Base-by-base conservation (phyloP, 2,797 vertebrate species). In the Hemitrygon akajei region DNA sequence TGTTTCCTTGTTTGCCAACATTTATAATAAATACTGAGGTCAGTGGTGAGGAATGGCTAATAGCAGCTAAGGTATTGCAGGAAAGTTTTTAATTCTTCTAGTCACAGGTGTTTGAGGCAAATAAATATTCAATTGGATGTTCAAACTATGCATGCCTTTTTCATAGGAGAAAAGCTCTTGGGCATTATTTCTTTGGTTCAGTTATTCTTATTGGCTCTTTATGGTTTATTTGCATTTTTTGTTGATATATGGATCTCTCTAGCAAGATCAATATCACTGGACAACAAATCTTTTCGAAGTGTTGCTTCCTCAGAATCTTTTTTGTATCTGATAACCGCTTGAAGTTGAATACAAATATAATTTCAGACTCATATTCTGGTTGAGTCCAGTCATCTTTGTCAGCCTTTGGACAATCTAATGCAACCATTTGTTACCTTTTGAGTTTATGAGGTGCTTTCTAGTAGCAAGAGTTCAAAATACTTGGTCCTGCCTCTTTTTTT, bases 1-100 rank as follows among this genome's bases (percentile, higher is more conserved):
- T 76, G 37, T 30, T 40, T 75, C 56, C 91, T 27, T 75, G 69
- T 92, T 92, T 75, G 37, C 30, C 86, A 69, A 89, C 86, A 89
- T 69, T 89, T n/a, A 37, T 7, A 89, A 34, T 69, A 34, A 89
- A 89, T 89, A 34, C 9, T 37, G n/a, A 37, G n/a, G 86, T 69
- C 37, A 14, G n/a, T 34, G 12, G 27, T 14, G 37, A 69, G 0
- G 7, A 2, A 22, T 20, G 34, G 18, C n/a, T 25, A 37, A 20
- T 22, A 37, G 18, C 4, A 37, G 86, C 16, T 30, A 69, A 69
- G 63, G 86, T 89, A 37, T 34, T 89, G 34, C 63, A 2, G 60
- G 22, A 16, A 34, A 34, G n/a, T 37, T 92, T 75, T 47, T 30
- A 37, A 27, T 56, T 92, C 22, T 86, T 86, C 27, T 87, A 58